phyloP scores from a whole-genome alignment of 2,888 invertebrate genomes.

The Cancer borealis region DNA sequence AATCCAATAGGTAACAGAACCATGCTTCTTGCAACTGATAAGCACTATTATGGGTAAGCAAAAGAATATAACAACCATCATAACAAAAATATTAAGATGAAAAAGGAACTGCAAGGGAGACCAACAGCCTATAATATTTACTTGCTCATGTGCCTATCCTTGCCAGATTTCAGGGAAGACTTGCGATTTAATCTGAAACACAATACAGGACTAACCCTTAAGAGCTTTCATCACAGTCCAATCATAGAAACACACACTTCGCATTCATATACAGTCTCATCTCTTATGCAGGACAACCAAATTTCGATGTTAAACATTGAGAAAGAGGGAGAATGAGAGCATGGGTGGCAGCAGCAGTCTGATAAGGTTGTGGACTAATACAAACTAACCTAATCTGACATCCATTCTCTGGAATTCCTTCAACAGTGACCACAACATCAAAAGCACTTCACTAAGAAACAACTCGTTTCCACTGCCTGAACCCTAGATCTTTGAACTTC shows the following conservation, averaged over 20 bases:
- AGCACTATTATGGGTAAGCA: background rate
- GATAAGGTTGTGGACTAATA: background rate
- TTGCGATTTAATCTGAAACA: conserved; percentile 71
- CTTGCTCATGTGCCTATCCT: conserved; percentile 70
- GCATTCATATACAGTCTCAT: background rate
- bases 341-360: background rate
- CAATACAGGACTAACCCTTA: conserved; percentile 16
- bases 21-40: background rate
- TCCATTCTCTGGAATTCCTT: too few species aligned
- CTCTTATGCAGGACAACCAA: background rate
- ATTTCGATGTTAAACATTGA: background rate
- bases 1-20: background rate
- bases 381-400: too few species aligned
- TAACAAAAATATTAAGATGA: background rate
- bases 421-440: too few species aligned
- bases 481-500: too few species aligned
- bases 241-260: background rate
- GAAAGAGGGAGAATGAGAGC: background rate
- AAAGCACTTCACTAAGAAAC: too few species aligned
- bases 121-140: conserved; percentile 50
- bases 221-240: background rate
- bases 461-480: too few species aligned
- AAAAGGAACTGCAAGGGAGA: conserved; percentile 28
- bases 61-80: background rate
- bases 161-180: conserved; percentile 63